Evolutionary conservation across 2,888 invertebrate species (phyloP), one percentile per base, ranked within the genome.

Genomic region (Eustalomyia histrio): DNA sequence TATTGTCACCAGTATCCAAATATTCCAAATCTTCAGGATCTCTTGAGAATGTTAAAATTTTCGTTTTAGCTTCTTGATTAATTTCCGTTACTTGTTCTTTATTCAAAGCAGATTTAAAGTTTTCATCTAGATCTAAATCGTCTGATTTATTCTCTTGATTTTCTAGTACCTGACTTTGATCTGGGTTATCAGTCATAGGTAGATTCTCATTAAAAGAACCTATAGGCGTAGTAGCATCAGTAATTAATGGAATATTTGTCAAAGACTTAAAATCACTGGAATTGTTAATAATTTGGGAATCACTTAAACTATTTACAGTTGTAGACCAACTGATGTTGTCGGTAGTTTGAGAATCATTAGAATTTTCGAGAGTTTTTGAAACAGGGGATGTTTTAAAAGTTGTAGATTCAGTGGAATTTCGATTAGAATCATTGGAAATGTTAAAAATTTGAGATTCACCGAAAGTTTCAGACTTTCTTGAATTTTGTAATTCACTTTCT

Each of bases 1-100:
- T 84, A 47, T 82, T 86, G 16, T 87, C 87, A 63, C 85, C 87
- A 5, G 81, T 81, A 24, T 83, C 84, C 12, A 79, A 1, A 33
- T 84, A 83, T 52, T 84, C 84, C 35, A 75, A 68, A 58, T 83
- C 84, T 43, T 78, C 84, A 39, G 74, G 81, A 53, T 80, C 82
- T 0, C 75, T 76, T 12, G 74, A 53, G 74, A 72, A 47, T 60
- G 29, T 14, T 47, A 69, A 10, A 10, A 79, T 67, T 83, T 63
- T 55, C 24, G 71, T 68, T 78, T 53, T 35, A 7, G 35, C 50
- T 12, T 61, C 61, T n/a, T 12, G 18, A 10, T 47, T 24, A 12
- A 21, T 29, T 6, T 50, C n/a, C 1, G 43, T 7, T 43, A 21
- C 17, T 2, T 12, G 18, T 43, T 39, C 7, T 0, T 50, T 47